phyloP scores from a whole-genome alignment of 2,797 vertebrate species.

The Pseudocheirus occidentalis region DNA sequence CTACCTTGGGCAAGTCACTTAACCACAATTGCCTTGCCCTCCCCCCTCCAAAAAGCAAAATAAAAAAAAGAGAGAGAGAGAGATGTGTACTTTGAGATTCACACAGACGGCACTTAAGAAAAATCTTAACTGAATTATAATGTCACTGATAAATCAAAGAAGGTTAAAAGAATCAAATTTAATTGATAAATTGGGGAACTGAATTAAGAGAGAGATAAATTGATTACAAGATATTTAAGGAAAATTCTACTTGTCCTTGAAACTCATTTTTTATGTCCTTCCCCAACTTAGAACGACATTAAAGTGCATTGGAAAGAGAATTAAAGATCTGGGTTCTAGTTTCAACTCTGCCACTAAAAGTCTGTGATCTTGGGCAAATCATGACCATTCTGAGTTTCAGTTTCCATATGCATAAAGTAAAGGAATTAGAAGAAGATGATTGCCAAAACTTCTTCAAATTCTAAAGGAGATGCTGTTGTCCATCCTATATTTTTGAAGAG shows the following conservation, averaged over 20 bases:
- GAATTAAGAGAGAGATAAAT: constrained; percentile 20
- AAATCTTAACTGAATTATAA: no score
- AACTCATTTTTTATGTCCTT: not conserved
- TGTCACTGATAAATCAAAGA: not conserved
- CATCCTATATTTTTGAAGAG: no score
- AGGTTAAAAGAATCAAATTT: constrained; percentile 24
- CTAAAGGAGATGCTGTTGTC: no score
- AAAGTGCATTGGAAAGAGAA: not conserved
- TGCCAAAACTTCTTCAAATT: no score
- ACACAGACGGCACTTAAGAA: not conserved
- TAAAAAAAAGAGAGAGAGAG: no score
- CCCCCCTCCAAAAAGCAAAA: no score
- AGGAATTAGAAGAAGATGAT: no score
- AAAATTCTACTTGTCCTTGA: constrained; percentile 7
- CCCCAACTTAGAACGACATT: not conserved
- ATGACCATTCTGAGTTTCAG: no score
- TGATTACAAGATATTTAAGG: not conserved
- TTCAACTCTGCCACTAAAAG: not conserved
- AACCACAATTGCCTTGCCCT: no score
- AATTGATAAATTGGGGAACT: constrained; percentile 17
- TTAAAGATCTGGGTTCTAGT: constrained; percentile 9
- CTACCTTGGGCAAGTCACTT: no score
- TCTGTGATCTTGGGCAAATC: no score
- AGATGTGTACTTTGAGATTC: not conserved
- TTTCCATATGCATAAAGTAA: no score